Base-by-base conservation (phyloP, 2,888 invertebrate genomes). In the Pseudanteris insignis region DNA sequence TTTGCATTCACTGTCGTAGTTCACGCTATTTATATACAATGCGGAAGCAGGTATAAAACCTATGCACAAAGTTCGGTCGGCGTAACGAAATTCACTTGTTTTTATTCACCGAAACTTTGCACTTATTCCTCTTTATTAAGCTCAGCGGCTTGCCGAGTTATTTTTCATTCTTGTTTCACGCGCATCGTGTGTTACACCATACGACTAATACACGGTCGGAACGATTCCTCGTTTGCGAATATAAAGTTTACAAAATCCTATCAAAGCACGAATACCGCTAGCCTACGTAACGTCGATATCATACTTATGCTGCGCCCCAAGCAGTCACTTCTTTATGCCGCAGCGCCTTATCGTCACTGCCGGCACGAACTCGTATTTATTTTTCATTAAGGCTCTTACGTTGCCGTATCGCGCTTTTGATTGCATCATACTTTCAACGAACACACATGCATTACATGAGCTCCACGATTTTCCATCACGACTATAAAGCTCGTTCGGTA, bases 281-380 rank as follows among this genome's bases (percentile, higher is more conserved):
- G 34, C 38, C 46, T 40, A 47, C 33, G 46, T 37, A 47, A 44
- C 50, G 46, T 53, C 59, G 43, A 53, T 60, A 60, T 51, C 54
- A 54, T 61, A 60, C 53, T 61, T 54, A 54, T 53, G 53, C 53
- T 50, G 41, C 37, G 60, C 60, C 60, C 43, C 59, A 41, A 62
- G 50, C 46, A 54, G 55, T 62, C 53, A 48, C 40, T 62, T 55
- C 54, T 55, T 55, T 46, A 62, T 48, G 32, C 53, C 15, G 32
- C 53, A 12, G 24, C 50, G 38, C 53, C 65, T 64, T 65, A 65
- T 65, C 67, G 63, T 44, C 61, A 55, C 50, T 30, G 32, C 55
- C 34, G 30, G 62, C 68, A 66, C 68, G 68, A 65, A 66, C 64
- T 57, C 65, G 63, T 66, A 68, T 68, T 68, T 68, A 66, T 65